A percentile compares a stretch with the other conserved stretches of the same genome.
Evolutionary conservation across 1,140 invertebrate species (phyloP).

Genomic region (Drosophila chauvacae): DNA sequence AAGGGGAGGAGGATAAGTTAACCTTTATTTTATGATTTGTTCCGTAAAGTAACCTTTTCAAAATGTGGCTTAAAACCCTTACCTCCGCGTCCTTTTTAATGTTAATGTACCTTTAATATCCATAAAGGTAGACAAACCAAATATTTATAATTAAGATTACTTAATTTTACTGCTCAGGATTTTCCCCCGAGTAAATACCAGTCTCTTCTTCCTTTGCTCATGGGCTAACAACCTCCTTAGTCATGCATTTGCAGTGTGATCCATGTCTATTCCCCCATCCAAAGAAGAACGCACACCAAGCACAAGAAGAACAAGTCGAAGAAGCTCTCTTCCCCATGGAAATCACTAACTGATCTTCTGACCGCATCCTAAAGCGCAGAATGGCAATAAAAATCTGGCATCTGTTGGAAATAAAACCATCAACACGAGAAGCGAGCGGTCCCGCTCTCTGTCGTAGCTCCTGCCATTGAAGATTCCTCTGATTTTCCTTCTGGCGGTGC

Average conservation of each 20-base stretch:
- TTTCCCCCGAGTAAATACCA: not conserved
- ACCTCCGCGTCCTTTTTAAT: no score
- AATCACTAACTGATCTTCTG: slow-evolving; percentile 11
- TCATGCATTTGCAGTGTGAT: slow-evolving; percentile 25
- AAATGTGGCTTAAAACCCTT: not conserved
- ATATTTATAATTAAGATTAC: not conserved
- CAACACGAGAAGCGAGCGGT: slow-evolving; percentile 49
- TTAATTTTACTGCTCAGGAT: not conserved
- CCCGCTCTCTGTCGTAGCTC: slow-evolving; percentile 18
- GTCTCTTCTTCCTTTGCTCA: not conserved
- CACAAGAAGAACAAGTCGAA: not conserved
- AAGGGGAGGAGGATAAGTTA: no score
- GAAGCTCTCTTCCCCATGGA: not conserved
- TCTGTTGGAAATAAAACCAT: slow-evolving; percentile 77
- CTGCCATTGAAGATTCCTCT: slow-evolving; percentile 1
- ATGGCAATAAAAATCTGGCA: slow-evolving; percentile 51
- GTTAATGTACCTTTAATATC: not conserved
- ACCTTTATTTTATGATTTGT: no score
- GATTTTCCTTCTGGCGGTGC: slow-evolving; percentile 27
- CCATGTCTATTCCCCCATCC: slow-evolving; percentile 28
- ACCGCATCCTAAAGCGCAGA: slow-evolving; percentile 36
- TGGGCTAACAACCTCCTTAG: slow-evolving; percentile 39
- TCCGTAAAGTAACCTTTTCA: no score
- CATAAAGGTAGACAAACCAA: not conserved
- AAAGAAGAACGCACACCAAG: slow-evolving; percentile 30